phyloP scores from a whole-genome alignment of 2,113 vertebrate genomes.

The Platichthys flesus region DNA sequence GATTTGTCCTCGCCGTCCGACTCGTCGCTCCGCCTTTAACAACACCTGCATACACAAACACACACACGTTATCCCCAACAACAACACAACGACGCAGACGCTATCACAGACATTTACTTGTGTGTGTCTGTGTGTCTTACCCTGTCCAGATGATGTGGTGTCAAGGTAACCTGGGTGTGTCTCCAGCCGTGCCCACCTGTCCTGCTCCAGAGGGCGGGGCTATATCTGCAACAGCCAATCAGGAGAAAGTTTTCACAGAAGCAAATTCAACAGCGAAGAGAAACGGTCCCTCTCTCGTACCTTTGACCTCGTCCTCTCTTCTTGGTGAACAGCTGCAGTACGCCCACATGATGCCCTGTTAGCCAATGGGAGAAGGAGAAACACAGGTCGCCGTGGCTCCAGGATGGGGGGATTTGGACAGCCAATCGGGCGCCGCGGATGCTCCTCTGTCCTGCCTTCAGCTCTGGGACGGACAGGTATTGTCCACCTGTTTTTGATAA shows the following conservation, averaged over 20 bases:
- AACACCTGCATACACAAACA: slow-evolving; percentile 54
- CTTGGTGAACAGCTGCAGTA: slow-evolving; percentile 88
- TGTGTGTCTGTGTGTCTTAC: slow-evolving; percentile 79
- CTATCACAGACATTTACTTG: not conserved
- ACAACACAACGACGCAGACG: slow-evolving; percentile 37
- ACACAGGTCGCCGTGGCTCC: slow-evolving; percentile 81
- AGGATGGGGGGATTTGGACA: slow-evolving; percentile 72
- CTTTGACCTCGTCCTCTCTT: slow-evolving; percentile 68
- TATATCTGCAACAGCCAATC: slow-evolving; percentile 67
- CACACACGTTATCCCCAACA: slow-evolving; percentile 11
- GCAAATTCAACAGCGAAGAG: accelerated
- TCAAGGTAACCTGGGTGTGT: slow-evolving; percentile 85
- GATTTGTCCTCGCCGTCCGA: slow-evolving; percentile 48
- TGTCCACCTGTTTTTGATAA: slow-evolving; percentile 75
- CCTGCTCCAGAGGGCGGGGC: slow-evolving; percentile 87
- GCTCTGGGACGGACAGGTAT: slow-evolving; percentile 85
- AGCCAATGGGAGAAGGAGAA: slow-evolving; percentile 91
- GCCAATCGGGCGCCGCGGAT: slow-evolving; percentile 83
- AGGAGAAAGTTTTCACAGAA: not conserved
- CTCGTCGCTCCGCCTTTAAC: slow-evolving; percentile 61
- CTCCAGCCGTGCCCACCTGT: slow-evolving; percentile 89
- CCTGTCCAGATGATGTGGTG: slow-evolving; percentile 80
- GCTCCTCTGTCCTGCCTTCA: slow-evolving; percentile 73
- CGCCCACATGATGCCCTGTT: slow-evolving; percentile 81
- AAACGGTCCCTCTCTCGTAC: not conserved